Percentiles rank a stretch among this genome's conserved stretches.
Conservation (phyloP, 2,888 invertebrate genomes). For the Agriopis marginaria region DNA sequence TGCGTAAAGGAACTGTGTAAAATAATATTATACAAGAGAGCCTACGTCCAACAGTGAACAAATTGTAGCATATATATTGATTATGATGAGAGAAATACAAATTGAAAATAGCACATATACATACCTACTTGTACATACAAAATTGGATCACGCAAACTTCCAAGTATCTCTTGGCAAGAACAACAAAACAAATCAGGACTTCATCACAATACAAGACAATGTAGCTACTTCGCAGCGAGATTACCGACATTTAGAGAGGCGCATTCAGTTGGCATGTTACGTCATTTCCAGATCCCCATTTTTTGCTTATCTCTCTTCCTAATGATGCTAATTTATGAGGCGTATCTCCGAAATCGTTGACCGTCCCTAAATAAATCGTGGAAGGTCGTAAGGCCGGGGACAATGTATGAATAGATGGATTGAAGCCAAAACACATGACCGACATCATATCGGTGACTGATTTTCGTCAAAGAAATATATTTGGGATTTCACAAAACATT, state of each 20-base stretch:
- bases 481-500: conserved; percentile 18
- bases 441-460: conserved; percentile 33
- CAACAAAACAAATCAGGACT: conserved; percentile 26
- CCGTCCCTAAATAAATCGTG: conserved; percentile 37
- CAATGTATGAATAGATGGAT: conserved; percentile 40
- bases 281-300: conserved; percentile 45
- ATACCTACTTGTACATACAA: conserved; percentile 4
- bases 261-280: conserved; percentile 41
- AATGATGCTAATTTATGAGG: conserved; percentile 49
- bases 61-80: too few species aligned
- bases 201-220: conserved; percentile 29
- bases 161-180: conserved; percentile 15
- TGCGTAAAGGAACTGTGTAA: too few species aligned
- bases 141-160: conserved; percentile 25
- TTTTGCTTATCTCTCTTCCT: conserved; percentile 48
- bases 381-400: conserved; percentile 30
- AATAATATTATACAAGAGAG: too few species aligned
- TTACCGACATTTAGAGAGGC: conserved; percentile 35
- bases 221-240: conserved; percentile 31
- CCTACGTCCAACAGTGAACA: too few species aligned
- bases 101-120: not conserved
- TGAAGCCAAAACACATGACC: conserved; percentile 39
- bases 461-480: conserved; percentile 35
- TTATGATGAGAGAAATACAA: too few species aligned
- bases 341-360: conserved; percentile 44